Evolutionary conservation across 1,140 invertebrate genomes (phyloP).

Genomic region (Trichonephila clavipes): DNA sequence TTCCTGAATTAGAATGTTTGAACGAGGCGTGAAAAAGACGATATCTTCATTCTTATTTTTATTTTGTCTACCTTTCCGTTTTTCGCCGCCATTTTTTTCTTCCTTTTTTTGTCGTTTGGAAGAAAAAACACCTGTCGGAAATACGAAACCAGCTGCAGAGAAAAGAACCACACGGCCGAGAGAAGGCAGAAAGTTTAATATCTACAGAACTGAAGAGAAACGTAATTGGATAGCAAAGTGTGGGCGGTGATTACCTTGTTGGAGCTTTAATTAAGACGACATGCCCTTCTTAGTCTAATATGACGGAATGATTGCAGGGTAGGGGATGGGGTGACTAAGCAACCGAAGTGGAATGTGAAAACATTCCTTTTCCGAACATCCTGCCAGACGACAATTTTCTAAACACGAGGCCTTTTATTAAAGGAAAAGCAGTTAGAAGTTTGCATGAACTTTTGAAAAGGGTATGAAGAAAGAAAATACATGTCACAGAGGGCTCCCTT

Average conservation of each 20-base stretch:
- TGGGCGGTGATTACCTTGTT: conserved; percentile 26
- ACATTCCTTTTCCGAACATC: conserved; percentile 26
- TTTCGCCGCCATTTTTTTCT: neutral
- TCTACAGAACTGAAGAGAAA: neutral
- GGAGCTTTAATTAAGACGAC: conserved; percentile 25
- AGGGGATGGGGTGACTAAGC: neutral
- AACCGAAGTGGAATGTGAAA: conserved; percentile 24
- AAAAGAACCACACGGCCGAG: neutral
- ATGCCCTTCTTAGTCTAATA: conserved; percentile 21
- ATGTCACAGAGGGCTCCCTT: neutral
- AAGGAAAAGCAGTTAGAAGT: neutral
- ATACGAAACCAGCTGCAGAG: neutral
- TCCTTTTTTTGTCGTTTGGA: neutral
- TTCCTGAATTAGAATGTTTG: neutral
- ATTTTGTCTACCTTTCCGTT: neutral
- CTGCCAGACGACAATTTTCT: neutral
- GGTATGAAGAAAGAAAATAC: neutral
- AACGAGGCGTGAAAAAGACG: neutral
- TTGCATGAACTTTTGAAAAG: neutral
- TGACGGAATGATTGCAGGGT: conserved; percentile 17
- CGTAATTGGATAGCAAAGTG: neutral
- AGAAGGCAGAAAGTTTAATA: neutral
- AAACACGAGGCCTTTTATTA: conserved; percentile 18
- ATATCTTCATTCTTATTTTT: neutral
- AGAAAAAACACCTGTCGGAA: neutral